These are phyloP conservation scores for Cyanoramphus novaezelandiae DNA, from an alignment of 2,113 vertebrate genomes.

Conservation along the genomic window DNA sequence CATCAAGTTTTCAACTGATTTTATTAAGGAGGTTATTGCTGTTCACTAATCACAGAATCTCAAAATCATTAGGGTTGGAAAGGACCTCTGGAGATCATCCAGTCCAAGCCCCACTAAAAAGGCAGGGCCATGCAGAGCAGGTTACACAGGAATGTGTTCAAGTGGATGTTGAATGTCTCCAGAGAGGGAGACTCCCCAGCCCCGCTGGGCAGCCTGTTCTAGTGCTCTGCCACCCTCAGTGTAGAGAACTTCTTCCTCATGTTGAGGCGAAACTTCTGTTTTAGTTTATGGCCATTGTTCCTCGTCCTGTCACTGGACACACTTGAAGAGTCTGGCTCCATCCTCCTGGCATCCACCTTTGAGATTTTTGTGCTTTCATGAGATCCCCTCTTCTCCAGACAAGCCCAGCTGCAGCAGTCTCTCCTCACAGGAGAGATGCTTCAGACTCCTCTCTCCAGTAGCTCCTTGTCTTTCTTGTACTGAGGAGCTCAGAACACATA, in stretches of 20 bases:
- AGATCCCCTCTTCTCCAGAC: background rate
- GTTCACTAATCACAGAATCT: background rate
- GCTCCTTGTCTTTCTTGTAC: background rate
- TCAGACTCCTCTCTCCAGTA: background rate
- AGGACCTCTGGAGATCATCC: background rate
- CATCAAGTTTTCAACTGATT: background rate
- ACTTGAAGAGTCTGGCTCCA: background rate
- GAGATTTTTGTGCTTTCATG: background rate
- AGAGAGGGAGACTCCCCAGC: background rate
- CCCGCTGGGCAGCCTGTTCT: background rate
- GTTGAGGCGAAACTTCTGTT: background rate
- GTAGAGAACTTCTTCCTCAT: background rate
- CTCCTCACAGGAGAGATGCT: background rate
- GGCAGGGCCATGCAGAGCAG: background rate
- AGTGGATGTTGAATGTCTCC: background rate
- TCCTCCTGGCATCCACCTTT: background rate
- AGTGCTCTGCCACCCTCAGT: background rate
- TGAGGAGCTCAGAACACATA: background rate
- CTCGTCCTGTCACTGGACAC: background rate
- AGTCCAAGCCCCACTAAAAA: background rate
- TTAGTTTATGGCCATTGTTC: background rate
- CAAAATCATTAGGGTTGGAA: background rate
- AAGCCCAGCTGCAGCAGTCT: background rate
- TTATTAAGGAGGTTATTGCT: background rate
- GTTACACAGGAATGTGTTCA: background rate